Evolutionary conservation across 2,797 vertebrate species (phyloP).

Genomic region (Gambusia yucatana): DNA sequence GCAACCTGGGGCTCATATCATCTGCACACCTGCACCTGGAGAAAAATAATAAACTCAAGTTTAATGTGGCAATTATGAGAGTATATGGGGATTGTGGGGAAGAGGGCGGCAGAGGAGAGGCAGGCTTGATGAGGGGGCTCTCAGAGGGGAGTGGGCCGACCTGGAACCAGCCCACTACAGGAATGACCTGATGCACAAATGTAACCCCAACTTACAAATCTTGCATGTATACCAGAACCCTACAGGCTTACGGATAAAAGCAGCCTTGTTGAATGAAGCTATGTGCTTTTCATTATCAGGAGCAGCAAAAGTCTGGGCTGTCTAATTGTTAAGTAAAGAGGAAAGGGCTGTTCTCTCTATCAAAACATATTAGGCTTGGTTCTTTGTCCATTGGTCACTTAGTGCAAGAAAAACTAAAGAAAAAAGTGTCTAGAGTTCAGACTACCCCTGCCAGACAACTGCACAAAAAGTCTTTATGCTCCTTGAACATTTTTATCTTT

Average conservation of each 20-base stretch:
- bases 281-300: slow-evolving; percentile 15
- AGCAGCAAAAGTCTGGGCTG: background rate
- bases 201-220: slow-evolving; percentile 57
- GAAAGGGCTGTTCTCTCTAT: background rate
- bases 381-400: background rate
- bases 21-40: slow-evolving; percentile 97
- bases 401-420: background rate
- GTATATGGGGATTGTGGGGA: slow-evolving; percentile 94
- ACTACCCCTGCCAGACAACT: background rate
- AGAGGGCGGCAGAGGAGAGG: slow-evolving; percentile 66
- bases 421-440: background rate
- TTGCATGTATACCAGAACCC: slow-evolving; percentile 40
- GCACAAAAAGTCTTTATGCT: background rate
- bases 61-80: slow-evolving; percentile 99
- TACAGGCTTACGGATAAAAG: slow-evolving; percentile 11
- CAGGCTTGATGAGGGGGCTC: slow-evolving; percentile 72
- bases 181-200: slow-evolving; percentile 75
- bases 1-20: slow-evolving; percentile 96
- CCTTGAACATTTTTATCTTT: background rate
- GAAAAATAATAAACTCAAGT: slow-evolving; percentile 99
- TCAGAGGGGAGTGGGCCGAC: slow-evolving; percentile 66
- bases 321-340: background rate
- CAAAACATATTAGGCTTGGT: background rate
- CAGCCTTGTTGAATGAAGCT: slow-evolving; percentile 25
- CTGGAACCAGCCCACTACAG: slow-evolving; percentile 68